Conservation (phyloP, 2,888 invertebrate genomes). For the Acanthoscelides obtectus region DNA sequence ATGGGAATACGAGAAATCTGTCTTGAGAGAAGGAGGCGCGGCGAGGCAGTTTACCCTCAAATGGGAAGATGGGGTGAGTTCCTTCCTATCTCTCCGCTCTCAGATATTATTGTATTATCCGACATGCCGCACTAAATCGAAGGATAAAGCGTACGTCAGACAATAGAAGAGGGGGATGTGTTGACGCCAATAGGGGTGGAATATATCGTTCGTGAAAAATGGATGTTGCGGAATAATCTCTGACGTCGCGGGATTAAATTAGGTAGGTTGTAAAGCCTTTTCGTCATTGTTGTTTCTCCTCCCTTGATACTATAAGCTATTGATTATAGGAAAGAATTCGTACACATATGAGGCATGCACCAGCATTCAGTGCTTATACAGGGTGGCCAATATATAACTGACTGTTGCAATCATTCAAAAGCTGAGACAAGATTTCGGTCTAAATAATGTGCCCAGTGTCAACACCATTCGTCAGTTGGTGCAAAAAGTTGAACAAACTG, state of each 20-base stretch:
- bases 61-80: background rate
- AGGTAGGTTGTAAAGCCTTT: background rate
- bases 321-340: background rate
- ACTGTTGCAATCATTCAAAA: too few relatives aligned
- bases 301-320: background rate
- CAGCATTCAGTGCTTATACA: too few relatives aligned
- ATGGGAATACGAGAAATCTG: background rate
- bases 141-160: background rate
- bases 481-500: too few relatives aligned
- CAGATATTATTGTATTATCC: slow-evolving; percentile 25
- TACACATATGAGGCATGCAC: too few relatives aligned
- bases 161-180: background rate
- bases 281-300: background rate
- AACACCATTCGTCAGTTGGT: too few relatives aligned
- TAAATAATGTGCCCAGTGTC: too few relatives aligned
- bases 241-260: background rate
- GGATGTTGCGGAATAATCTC: background rate
- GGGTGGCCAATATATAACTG: too few relatives aligned
- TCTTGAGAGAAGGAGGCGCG: background rate
- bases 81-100: slow-evolving; percentile 15
- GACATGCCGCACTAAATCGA: slow-evolving; percentile 25
- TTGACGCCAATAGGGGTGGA: background rate
- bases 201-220: background rate
- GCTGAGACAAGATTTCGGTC: too few relatives aligned
- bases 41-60: background rate